These are phyloP conservation scores for Gallinago paraguaiae DNA, from an alignment of 2,113 vertebrate genomes.

Conservation along the genomic window DNA sequence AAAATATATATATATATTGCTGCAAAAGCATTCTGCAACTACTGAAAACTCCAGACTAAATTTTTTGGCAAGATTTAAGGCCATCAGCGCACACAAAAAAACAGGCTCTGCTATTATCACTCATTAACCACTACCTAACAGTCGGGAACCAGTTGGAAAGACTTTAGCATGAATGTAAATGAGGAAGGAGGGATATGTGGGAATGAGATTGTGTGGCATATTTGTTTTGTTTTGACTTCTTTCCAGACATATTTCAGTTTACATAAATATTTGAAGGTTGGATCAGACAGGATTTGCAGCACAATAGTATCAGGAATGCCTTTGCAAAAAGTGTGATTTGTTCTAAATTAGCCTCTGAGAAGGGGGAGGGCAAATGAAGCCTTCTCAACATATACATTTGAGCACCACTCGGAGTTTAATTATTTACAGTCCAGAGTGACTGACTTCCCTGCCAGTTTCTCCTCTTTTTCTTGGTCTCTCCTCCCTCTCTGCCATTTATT, in stretches of 20 bases:
- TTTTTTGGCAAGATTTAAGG: conserved; percentile 16
- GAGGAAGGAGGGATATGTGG: conserved; percentile 4
- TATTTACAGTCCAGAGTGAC: background rate
- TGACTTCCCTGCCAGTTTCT: background rate
- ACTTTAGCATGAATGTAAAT: conserved; percentile 39
- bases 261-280: conserved; percentile 77
- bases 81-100: conserved; percentile 46
- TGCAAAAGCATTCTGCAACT: conserved; percentile 33
- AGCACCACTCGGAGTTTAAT: background rate
- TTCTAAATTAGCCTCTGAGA: conserved; percentile 59
- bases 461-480: background rate
- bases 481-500: background rate
- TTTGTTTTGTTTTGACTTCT: conserved; percentile 73
- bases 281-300: conserved; percentile 78
- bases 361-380: background rate
- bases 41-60: conserved; percentile 27
- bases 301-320: conserved; percentile 74
- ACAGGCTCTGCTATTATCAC: conserved; percentile 20
- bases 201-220: conserved; percentile 42
- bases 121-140: conserved; percentile 60
- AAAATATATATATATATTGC: background rate
- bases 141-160: conserved; percentile 39
- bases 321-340: conserved; percentile 69
- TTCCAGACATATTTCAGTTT: conserved; percentile 78
- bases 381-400: background rate